Evolutionary conservation across 2,797 vertebrate species (phyloP).

Genomic region (Setipinna tenuifilis): DNA sequence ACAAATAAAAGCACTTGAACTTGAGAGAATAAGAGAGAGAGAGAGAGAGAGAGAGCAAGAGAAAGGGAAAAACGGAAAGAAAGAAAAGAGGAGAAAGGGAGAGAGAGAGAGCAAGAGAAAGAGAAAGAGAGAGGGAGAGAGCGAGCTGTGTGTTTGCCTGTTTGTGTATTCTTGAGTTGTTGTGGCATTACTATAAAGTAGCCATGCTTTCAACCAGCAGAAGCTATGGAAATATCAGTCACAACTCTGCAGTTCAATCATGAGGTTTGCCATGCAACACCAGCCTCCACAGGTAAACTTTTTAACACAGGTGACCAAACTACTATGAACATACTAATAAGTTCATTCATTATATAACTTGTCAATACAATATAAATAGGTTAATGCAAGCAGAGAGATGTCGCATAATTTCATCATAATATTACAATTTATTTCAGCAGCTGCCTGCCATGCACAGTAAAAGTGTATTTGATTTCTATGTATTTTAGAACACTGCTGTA

Average conservation of each 20-base stretch:
- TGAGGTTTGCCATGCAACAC: not conserved
- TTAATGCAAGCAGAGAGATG: no score
- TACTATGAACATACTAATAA: no score
- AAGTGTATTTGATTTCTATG: not conserved
- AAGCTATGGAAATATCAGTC: not conserved
- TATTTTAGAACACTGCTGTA: not conserved
- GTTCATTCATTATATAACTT: no score
- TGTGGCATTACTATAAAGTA: not conserved
- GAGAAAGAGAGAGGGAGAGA: no score
- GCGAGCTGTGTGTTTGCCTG: no score
- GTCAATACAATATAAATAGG: no score
- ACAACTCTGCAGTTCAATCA: not conserved
- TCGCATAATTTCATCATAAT: not conserved
- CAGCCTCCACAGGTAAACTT: no score
- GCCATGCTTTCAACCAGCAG: not conserved
- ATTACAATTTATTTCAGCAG: not conserved
- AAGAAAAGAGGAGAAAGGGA: not conserved
- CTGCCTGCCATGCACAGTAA: not conserved
- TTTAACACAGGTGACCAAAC: no score
- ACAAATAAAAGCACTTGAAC: not conserved
- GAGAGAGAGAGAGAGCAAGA: not conserved
- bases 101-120: not conserved
- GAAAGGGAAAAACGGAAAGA: not conserved
- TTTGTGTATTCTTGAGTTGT: not conserved
- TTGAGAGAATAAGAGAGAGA: not conserved